Evolutionary conservation across 2,888 invertebrate genomes (phyloP), one percentile per base, ranked within the genome.

Genomic region (Helleia helle): DNA sequence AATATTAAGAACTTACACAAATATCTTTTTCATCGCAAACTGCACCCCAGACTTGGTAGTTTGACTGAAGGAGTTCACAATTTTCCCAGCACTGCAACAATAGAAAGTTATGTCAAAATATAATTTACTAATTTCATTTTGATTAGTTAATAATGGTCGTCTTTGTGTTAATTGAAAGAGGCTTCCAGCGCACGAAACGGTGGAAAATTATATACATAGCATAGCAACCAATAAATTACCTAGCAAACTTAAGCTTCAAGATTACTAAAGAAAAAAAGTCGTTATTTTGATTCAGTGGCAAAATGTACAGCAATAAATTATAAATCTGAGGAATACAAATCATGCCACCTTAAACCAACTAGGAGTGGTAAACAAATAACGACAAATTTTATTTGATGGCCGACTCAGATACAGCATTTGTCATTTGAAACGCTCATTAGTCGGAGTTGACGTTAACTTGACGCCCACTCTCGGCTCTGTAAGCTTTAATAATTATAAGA

Each of bases 71-170:
- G 54, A 90, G 84, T 66, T 90, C 90, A 79, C 91, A 91, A 66
- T 90, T 91, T 75, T 91, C 90, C 91, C 91, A 91, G 68, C 91
- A 91, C 91, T 91, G 88, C 76, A 89, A 86, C 86, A 86, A 85
- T 67, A 67, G 64, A 62, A 46, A 12, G 15, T 30, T 30, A 14
- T 15, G 15, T 9, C 6, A n/a, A 30, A 30, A 30, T 15, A 14
- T 29, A 29, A 29, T 30, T 30, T 15, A 30, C 9, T 15, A 30
- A 30, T 15, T 30, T 30, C n/a, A n/a, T n/a, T n/a, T n/a, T n/a
- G n/a, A n/a, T n/a, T n/a, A n/a, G n/a, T n/a, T n/a, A n/a, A n/a
- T n/a, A n/a, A n/a, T n/a, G n/a, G n/a, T n/a, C n/a, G n/a, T n/a
- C n/a, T n/a, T n/a, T n/a, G n/a, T n/a, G n/a, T n/a, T n/a, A n/a